Conservation (phyloP, 2,797 vertebrate genomes). For the Rhinatrema bivittatum region DNA sequence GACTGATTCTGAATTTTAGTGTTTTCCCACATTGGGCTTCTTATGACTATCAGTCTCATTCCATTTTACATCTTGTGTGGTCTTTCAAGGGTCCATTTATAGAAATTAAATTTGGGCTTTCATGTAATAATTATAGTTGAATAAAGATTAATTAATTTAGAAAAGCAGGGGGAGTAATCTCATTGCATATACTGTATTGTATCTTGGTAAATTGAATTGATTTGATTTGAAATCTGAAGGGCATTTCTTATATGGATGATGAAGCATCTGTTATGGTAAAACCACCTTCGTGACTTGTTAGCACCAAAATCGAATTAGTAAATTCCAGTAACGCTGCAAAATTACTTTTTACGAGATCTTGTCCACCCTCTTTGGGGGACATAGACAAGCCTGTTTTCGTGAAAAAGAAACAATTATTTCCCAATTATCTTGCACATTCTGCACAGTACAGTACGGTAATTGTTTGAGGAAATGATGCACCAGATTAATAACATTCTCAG, state of each 20-base stretch:
- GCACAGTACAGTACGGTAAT: constrained; percentile 18
- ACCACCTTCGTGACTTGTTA: constrained; percentile 33
- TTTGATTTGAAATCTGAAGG: constrained; percentile 2
- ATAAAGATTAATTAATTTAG: constrained; percentile 17
- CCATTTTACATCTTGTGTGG: background rate
- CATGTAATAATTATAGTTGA: constrained; percentile 14
- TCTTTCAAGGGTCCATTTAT: constrained; percentile 12
- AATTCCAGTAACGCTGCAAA: constrained; percentile 37
- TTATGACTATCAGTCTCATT: background rate
- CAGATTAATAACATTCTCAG: constrained; percentile 31
- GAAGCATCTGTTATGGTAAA: constrained; percentile 18
- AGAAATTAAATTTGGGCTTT: constrained; percentile 8
- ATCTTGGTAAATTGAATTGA: constrained; percentile 15
- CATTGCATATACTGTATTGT: background rate
- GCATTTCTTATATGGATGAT: constrained; percentile 14
- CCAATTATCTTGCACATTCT: constrained; percentile 40
- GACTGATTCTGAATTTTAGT: too few species aligned
- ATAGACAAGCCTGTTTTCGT: constrained; percentile 12
- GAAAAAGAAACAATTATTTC: constrained; percentile 30
- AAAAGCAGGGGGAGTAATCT: constrained; percentile 4
- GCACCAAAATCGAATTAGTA: constrained; percentile 40
- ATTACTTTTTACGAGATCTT: constrained; percentile 32
- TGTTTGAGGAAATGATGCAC: constrained; percentile 36
- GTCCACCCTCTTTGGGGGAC: constrained; percentile 24
- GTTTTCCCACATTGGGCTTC: too few species aligned